Conservation (phyloP, 1,140 invertebrate species). For the Oreohelix idahoensis region DNA sequence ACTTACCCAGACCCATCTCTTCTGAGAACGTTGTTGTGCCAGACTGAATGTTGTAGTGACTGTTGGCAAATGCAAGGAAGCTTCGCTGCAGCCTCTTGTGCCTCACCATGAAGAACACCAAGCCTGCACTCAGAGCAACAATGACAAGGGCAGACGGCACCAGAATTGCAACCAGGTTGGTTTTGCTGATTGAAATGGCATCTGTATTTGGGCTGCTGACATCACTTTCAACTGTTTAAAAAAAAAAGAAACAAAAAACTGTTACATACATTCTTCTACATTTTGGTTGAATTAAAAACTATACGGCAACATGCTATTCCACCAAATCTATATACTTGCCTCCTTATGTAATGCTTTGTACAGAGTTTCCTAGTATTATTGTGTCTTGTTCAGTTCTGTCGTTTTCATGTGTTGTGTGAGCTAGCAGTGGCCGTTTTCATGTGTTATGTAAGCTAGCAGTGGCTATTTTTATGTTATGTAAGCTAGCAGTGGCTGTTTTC, state of each 20-base stretch:
- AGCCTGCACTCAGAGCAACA: slow-evolving; percentile 75
- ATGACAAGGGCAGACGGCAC: slow-evolving; percentile 76
- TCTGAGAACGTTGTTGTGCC: slow-evolving; percentile 88
- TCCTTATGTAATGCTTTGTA: too few species aligned
- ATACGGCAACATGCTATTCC: too few species aligned
- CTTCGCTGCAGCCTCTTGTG: slow-evolving; percentile 83
- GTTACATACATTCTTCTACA: too few species aligned
- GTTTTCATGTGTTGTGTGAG: too few species aligned
- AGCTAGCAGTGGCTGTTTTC: too few species aligned
- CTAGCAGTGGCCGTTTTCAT: too few species aligned
- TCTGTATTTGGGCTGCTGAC: neutral
- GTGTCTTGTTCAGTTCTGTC: too few species aligned
- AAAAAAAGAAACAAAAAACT: neutral
- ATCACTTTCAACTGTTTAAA: neutral
- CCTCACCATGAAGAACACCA: slow-evolving; percentile 80
- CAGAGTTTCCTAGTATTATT: too few species aligned
- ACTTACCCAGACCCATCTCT: slow-evolving; percentile 65
- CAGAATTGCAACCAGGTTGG: slow-evolving; percentile 71
- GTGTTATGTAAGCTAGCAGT: too few species aligned
- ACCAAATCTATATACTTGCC: too few species aligned
- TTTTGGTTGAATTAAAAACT: too few species aligned
- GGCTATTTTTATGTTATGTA: too few species aligned
- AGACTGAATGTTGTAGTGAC: slow-evolving; percentile 88
- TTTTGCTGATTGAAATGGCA: slow-evolving; percentile 45
- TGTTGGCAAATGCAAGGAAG: slow-evolving; percentile 87